Base-by-base conservation (phyloP, 2,797 vertebrate genomes). In the Meda fulgida region DNA sequence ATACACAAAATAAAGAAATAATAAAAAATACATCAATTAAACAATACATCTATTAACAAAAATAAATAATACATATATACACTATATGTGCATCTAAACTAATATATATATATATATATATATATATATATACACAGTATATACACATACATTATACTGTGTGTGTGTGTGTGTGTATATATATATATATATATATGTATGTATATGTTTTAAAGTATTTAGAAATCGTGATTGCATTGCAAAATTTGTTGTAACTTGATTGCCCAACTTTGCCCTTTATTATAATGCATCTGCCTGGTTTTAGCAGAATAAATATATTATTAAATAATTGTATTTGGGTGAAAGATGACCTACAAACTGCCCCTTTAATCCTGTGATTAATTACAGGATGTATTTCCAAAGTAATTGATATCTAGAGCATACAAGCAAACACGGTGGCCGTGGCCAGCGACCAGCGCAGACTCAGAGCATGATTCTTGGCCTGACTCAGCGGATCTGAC, bases 351-450 rank as follows among this genome's bases (percentile, higher is more conserved):
- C 23, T 65, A 18, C 26, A 77, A 40, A 53, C 34, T 81, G 78
- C 72, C 82, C 51, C 60, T 70, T 72, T 36, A 40, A 46, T 43
- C 16, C 75, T 73, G 58, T 34, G 80, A 83, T 83, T 75, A 73
- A 87, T 87, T 76, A 85, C 67, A 48, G 63, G 80, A 80, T 48
- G 80, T 46, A 70, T 83, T 80, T 69, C 38, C 80, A 85, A 71
- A 23, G 60, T 77, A 82, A 80, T 34, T 76, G 69, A 83, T 83
- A 69, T 85, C 80, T 31, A 79, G 55, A 81, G 23, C 65, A 85
- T 78, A 88, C 84, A 84, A 81, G 55, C 55, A 86, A 79, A 88
- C 82, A 85, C 43, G 2, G 66, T 21, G 23, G 46, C 55, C 43
- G 11, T 79, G 85, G 85, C 67, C 8, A 16, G 48, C 5, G n/a